Evolutionary conservation across 2,888 invertebrate genomes (phyloP).

Genomic region (Andrena flavipes): DNA sequence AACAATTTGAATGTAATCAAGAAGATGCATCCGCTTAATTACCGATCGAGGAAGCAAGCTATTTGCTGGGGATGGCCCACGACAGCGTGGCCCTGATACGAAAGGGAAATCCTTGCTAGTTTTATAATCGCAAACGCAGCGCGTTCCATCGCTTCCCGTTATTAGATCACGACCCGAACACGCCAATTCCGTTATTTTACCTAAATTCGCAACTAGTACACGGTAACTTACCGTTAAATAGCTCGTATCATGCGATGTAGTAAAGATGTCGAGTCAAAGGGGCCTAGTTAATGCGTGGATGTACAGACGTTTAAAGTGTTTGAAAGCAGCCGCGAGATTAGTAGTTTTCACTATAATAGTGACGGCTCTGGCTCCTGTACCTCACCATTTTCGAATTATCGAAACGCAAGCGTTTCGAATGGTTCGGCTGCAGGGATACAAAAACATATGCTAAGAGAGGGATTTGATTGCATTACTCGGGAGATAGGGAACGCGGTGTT

Average conservation of each 20-base stretch:
- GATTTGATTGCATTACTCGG: slow-evolving; percentile 16
- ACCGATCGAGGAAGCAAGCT: slow-evolving; percentile 65
- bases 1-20: slow-evolving; percentile 68
- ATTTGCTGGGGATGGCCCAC: slow-evolving; percentile 42
- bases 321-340: background rate
- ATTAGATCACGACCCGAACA: slow-evolving; percentile 11
- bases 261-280: background rate
- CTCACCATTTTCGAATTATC: background rate
- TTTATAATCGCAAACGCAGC: slow-evolving; percentile 9
- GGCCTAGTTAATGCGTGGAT: background rate
- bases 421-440: background rate
- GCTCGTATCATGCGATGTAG: background rate
- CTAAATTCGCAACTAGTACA: no score
- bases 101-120: slow-evolving; percentile 33
- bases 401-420: background rate
- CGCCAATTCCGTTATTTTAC: background rate
- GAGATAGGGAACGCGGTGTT: slow-evolving; percentile 16
- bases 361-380: no score
- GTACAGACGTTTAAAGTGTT: background rate
- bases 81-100: background rate
- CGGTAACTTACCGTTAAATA: background rate
- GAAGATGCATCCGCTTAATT: slow-evolving; percentile 66
- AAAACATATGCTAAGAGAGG: slow-evolving; percentile 1
- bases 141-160: slow-evolving; percentile 28
- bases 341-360: background rate